These are phyloP conservation scores for Lepilemur ruficaudatus DNA, from an alignment of 2,797 vertebrate genomes.

Conservation along the genomic window DNA sequence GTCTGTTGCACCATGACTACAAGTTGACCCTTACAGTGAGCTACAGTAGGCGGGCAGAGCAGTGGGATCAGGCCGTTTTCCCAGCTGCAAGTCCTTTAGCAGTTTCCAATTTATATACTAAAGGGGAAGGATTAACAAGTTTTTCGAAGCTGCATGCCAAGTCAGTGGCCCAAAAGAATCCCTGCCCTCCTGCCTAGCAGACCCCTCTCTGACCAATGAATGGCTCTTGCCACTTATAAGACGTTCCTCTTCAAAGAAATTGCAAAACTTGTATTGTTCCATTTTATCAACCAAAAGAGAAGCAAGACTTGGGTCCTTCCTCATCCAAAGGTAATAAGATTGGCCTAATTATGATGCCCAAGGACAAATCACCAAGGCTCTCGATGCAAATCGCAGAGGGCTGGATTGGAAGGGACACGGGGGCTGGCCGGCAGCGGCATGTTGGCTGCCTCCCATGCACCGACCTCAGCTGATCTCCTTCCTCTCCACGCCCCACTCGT, in stretches of 20 bases:
- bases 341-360: not conserved
- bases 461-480: not conserved
- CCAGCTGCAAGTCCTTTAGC: not conserved
- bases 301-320: not conserved
- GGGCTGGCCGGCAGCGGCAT: not conserved
- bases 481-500: rapidly evolving
- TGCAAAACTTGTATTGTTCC: not conserved
- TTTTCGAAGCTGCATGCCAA: not conserved
- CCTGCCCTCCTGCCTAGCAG: not conserved
- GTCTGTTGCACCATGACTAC: rapidly evolving
- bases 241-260: not conserved
- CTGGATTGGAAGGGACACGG: not conserved
- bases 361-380: not conserved
- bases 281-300: not conserved
- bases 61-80: not conserved
- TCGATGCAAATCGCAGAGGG: not conserved
- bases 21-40: not conserved
- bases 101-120: not conserved
- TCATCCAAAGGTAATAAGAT: not conserved
- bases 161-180: not conserved
- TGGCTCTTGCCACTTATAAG: not conserved
- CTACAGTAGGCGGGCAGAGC: rapidly evolving
- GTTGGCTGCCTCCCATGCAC: rapidly evolving
- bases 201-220: not conserved
- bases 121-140: not conserved